A percentile compares a stretch with the other conserved stretches of the same genome.
These are phyloP conservation scores for Heterotis niloticus DNA, from an alignment of 2,113 vertebrate species.

Conservation along the genomic window DNA sequence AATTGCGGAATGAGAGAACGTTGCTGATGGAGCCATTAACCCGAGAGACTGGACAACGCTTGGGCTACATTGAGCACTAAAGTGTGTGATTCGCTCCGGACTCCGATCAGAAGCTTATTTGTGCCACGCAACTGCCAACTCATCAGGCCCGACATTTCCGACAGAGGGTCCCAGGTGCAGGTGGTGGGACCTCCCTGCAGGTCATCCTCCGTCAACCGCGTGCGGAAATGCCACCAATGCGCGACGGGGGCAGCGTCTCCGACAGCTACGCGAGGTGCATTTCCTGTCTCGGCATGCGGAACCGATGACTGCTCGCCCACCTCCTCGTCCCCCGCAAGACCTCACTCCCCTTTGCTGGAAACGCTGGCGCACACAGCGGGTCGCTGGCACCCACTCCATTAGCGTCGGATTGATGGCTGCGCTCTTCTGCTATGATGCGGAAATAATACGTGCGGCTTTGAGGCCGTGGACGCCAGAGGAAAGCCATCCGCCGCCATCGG, in stretches of 20 bases:
- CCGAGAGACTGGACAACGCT: not conserved
- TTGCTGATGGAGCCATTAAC: constrained; percentile 3
- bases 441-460: not conserved
- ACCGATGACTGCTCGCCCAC: too few species aligned
- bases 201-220: not conserved
- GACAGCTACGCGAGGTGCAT: too few species aligned
- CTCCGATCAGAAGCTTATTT: constrained; percentile 11
- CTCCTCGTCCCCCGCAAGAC: too few species aligned
- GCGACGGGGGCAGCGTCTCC: too few species aligned
- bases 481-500: not conserved
- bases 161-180: not conserved
- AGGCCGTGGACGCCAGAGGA: not conserved
- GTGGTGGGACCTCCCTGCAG: not conserved
- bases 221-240: too few species aligned
- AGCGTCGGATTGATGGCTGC: not conserved
- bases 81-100: not conserved
- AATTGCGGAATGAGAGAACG: not conserved
- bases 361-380: not conserved
- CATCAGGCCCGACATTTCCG: not conserved
- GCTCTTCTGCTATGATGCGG: not conserved
- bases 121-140: not conserved
- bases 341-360: too few species aligned
- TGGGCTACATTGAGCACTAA: not conserved
- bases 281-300: too few species aligned
- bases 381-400: constrained; percentile 10